Conservation (phyloP, 2,888 invertebrate species). For the Pediacus dermestoides region DNA sequence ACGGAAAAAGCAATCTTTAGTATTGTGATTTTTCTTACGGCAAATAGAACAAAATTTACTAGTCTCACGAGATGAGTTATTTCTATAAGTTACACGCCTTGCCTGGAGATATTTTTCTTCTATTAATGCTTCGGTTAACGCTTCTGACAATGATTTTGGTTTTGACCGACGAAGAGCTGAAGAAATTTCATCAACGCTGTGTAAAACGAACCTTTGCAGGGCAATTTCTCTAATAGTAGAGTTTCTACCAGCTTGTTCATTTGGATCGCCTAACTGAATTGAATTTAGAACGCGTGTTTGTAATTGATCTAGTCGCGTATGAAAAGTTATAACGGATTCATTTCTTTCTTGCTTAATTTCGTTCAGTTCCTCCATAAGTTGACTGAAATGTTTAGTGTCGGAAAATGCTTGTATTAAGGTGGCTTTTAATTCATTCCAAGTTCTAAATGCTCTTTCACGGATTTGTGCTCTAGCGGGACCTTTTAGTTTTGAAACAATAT, state of each 20-base stretch:
- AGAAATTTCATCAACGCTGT: constrained; percentile 2
- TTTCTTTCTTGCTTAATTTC: no score
- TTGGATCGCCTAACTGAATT: not conserved
- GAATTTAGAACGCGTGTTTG: constrained; percentile 3
- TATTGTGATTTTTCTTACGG: no score
- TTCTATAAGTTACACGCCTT: no score
- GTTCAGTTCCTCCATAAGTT: no score
- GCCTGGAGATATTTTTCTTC: constrained; percentile 12
- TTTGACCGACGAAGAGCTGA: constrained; percentile 9
- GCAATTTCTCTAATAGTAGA: constrained; percentile 4
- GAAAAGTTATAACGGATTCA: not conserved
- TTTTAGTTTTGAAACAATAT: constrained; percentile 4
- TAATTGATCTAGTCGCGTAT: not conserved
- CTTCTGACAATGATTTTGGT: constrained; percentile 9
- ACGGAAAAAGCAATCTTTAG: constrained; percentile 2
- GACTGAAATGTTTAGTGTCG: no score
- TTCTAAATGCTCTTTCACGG: no score
- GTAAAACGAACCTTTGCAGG: constrained; percentile 5
- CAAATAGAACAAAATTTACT: constrained; percentile 3
- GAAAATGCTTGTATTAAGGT: no score
- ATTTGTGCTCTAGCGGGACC: no score
- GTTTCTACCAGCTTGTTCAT: not conserved
- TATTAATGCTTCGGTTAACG: constrained; percentile 5
- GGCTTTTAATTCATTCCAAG: no score
- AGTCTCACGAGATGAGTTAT: not conserved